Evolutionary conservation across 2,113 vertebrate species (phyloP), one percentile per base, ranked within the genome.

Genomic region (Tylochromis polylepis): DNA sequence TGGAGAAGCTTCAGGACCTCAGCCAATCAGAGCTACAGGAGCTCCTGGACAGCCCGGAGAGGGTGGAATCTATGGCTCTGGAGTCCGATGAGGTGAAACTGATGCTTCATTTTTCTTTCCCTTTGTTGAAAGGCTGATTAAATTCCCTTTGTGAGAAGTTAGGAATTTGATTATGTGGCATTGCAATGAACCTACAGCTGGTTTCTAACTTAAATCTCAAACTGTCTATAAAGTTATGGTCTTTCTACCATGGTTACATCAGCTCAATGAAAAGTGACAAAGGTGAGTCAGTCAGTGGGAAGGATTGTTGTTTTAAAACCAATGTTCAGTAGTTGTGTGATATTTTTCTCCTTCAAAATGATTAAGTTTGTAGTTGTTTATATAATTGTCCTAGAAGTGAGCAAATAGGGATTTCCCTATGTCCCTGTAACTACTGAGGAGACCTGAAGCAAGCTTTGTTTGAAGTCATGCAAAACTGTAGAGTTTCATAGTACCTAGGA

Each of bases 1-100:
- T 97, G 96, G 96, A 96, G 91, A 97, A 96, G 91, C 95, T 97
- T 89, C 95, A 96, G 91, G 96, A 97, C 83, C 92, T 97, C 82
- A 95, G 91, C 93, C 96, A 97, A 92, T 95, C 96, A 81, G 96
- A 97, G 94, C 94, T 97, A 11, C 94, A 97, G 91, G 95, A 96
- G 90, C 92, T 97, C 72, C 95, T 97, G 93, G 96, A 96, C 83
- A 94, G 94, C 88, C 87, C 95, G 0, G 95, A 96, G 87, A 94
- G 94, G 92, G 94, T 97, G 90, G 96, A 95, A 92, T 94, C 95
- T 20, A 96, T 97, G 95, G 96, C 96, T 24, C 87, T 95, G 92
- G 96, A 97, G 91, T 96, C 96, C 55, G 95, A 96, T 70, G 96
- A 97, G 96, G 96, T 97, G 90, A 93, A 87, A 20, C 8, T 20